A percentile compares a stretch with the other conserved stretches of the same genome.
Evolutionary conservation across 2,797 vertebrate species (phyloP).

Genomic region (Triplophysa yarkandensis): DNA sequence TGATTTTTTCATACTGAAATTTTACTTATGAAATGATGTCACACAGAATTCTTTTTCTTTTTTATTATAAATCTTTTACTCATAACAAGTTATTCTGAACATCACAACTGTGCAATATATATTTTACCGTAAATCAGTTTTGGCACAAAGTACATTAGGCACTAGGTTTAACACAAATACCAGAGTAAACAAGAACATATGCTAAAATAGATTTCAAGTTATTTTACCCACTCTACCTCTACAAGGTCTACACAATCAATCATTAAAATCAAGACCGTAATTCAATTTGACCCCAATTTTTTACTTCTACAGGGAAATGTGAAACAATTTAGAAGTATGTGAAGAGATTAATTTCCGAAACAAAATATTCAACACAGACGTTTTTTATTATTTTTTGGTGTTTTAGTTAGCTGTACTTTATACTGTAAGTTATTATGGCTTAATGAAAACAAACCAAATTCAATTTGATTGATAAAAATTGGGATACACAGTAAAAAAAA

Average conservation of each 20-base stretch:
- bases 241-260: not conserved
- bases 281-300: not conserved
- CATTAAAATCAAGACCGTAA: conserved; percentile 26
- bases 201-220: conserved; percentile 32
- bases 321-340: too few relatives aligned
- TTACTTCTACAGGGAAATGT: not conserved
- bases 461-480: too few relatives aligned
- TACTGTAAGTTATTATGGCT: too few relatives aligned
- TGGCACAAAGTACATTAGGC: conserved; percentile 43
- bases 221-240: conserved; percentile 14
- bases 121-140: conserved; percentile 10
- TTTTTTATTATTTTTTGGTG: too few relatives aligned
- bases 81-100: conserved; percentile 17
- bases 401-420: too few relatives aligned
- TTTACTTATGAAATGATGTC: not conserved
- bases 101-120: conserved; percentile 33
- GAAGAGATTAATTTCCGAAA: too few relatives aligned
- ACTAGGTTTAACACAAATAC: conserved; percentile 42
- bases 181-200: conserved; percentile 29
- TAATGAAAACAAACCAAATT: too few relatives aligned
- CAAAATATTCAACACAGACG: too few relatives aligned
- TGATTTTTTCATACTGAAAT: not conserved
- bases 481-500: too few relatives aligned
- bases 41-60: not conserved
- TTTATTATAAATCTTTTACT: conserved; percentile 39